Conservation (phyloP, 2,888 invertebrate genomes). For the Lithodes maja region DNA sequence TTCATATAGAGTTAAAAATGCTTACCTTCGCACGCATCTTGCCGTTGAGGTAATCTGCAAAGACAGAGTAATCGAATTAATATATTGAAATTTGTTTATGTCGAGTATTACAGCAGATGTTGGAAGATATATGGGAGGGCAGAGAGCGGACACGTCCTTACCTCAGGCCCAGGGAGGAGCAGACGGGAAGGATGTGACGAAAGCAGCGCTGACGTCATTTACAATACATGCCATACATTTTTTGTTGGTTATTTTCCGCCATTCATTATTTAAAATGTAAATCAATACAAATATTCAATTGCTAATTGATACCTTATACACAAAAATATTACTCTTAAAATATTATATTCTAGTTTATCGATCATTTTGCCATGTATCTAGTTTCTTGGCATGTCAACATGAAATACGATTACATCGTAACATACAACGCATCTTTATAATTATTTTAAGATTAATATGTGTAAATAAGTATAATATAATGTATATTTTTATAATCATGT, state of each 20-base stretch:
- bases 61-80: not conserved
- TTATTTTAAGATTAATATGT: not conserved
- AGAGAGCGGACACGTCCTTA: not conserved
- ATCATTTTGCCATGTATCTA: not conserved
- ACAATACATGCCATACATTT: too few species aligned
- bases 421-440: not conserved
- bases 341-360: too few species aligned
- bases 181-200: constrained; percentile 9
- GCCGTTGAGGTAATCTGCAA: constrained; percentile 33
- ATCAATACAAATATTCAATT: too few species aligned
- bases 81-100: not conserved
- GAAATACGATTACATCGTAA: not conserved
- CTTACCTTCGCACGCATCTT: constrained; percentile 58
- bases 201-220: not conserved
- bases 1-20: not conserved
- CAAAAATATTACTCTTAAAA: too few species aligned
- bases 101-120: constrained; percentile 16
- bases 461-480: not conserved
- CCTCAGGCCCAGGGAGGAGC: constrained; percentile 16
- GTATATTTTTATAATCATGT: not conserved
- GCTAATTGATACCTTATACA: too few species aligned
- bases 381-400: not conserved
- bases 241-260: too few species aligned
- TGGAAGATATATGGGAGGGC: not conserved
- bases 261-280: too few species aligned